Evolutionary conservation across 2,888 invertebrate species (phyloP).

Genomic region (Cylloceria caligata): DNA sequence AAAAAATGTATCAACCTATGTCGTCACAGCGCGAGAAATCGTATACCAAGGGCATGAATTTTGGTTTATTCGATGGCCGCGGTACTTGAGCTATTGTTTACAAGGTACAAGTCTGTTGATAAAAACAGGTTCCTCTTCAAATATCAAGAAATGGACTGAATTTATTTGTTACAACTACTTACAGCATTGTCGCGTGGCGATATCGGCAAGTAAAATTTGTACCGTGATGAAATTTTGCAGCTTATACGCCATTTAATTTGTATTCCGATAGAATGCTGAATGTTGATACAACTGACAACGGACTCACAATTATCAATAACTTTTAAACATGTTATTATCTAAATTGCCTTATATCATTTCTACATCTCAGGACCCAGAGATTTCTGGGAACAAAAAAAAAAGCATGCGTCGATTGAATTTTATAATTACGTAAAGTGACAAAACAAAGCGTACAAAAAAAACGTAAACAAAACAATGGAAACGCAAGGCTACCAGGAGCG

Average conservation of each 20-base stretch:
- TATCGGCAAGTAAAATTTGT: no score
- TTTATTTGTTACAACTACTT: background rate
- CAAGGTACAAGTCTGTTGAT: background rate
- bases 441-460: constrained; percentile 17
- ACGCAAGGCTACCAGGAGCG: constrained; percentile 21
- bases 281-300: no score
- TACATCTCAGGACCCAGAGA: background rate
- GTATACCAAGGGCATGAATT: background rate
- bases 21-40: background rate
- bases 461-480: constrained; percentile 37
- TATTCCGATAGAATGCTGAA: no score
- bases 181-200: background rate
- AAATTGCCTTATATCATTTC: no score
- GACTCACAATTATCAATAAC: no score
- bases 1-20: background rate
- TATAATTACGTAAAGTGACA: background rate
- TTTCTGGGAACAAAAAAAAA: background rate
- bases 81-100: constrained; percentile 5
- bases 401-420: background rate
- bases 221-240: no score
- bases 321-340: no score
- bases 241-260: no score
- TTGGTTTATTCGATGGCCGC: background rate
- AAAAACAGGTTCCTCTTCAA: background rate
- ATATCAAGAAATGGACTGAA: background rate